Conservation (phyloP, 2,888 invertebrate species). For the Hedya salicella region DNA sequence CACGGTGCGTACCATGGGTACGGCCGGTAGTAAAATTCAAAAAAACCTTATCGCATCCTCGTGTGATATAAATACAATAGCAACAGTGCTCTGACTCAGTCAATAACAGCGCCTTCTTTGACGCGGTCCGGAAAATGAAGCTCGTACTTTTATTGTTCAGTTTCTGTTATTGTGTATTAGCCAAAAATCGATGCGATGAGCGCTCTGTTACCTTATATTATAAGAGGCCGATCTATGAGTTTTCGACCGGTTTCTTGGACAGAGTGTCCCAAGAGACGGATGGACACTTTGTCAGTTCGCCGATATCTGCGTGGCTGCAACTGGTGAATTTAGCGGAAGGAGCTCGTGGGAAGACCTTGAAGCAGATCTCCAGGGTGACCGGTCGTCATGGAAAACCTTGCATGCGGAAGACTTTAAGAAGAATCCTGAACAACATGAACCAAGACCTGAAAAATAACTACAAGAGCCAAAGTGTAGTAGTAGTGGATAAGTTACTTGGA, state of each 20-base stretch:
- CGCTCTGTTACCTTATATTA: slow-evolving; percentile 54
- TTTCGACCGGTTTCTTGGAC: slow-evolving; percentile 64
- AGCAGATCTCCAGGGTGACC: slow-evolving; percentile 64
- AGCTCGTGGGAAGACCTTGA: slow-evolving; percentile 56
- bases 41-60: slow-evolving; percentile 35
- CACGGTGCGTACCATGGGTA: slow-evolving; percentile 16
- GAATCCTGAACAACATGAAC: slow-evolving; percentile 57
- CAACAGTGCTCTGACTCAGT: slow-evolving; percentile 27
- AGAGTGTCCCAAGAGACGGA: slow-evolving; percentile 60
- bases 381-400: slow-evolving; percentile 60
- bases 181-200: slow-evolving; percentile 53
- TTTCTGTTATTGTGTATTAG: slow-evolving; percentile 45
- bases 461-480: slow-evolving; percentile 58
- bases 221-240: slow-evolving; percentile 64
- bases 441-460: slow-evolving; percentile 53
- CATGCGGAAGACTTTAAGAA: slow-evolving; percentile 57
- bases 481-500: slow-evolving; percentile 58
- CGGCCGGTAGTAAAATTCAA: slow-evolving; percentile 8
- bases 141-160: slow-evolving; percentile 47
- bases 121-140: slow-evolving; percentile 29
- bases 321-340: slow-evolving; percentile 65
- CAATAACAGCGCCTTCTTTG: slow-evolving; percentile 9
- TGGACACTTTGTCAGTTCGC: slow-evolving; percentile 70
- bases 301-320: slow-evolving; percentile 69
- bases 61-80: slow-evolving; percentile 36